phyloP scores from a whole-genome alignment of 1,140 invertebrate species.

The Stegodyphus dumicola region DNA sequence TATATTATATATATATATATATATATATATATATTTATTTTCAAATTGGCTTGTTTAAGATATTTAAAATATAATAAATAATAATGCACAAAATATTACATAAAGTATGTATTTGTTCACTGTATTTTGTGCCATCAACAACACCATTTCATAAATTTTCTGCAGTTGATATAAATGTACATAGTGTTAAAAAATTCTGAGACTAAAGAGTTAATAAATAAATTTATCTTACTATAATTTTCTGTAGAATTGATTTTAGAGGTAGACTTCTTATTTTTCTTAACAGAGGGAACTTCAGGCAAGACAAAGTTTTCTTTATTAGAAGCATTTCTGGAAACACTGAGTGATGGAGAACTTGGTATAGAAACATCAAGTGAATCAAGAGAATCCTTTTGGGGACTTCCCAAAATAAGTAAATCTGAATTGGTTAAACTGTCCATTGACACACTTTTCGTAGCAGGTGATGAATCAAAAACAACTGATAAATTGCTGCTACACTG shows the following conservation, averaged over 20 bases:
- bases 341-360: background rate
- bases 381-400: slow-evolving; percentile 52
- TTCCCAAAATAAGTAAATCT: slow-evolving; percentile 66
- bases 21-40: no score
- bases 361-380: background rate
- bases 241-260: slow-evolving; percentile 62
- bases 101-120: no score
- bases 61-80: no score
- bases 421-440: slow-evolving; percentile 68
- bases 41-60: no score
- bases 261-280: slow-evolving; percentile 62
- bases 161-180: no score
- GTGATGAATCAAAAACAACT: slow-evolving; percentile 27
- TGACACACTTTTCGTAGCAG: slow-evolving; percentile 57
- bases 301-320: slow-evolving; percentile 69
- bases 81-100: no score
- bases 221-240: background rate
- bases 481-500: slow-evolving; percentile 21
- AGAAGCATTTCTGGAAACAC: background rate
- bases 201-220: no score
- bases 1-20: no score
- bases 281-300: slow-evolving; percentile 66
- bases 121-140: no score
- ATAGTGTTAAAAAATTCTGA: no score
- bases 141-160: no score